Percentiles rank a stretch among this genome's conserved stretches.
These are phyloP conservation scores for Plumapathes pennacea DNA, from an alignment of 92 coral and sea anemone genomes.

Conservation along the genomic window DNA sequence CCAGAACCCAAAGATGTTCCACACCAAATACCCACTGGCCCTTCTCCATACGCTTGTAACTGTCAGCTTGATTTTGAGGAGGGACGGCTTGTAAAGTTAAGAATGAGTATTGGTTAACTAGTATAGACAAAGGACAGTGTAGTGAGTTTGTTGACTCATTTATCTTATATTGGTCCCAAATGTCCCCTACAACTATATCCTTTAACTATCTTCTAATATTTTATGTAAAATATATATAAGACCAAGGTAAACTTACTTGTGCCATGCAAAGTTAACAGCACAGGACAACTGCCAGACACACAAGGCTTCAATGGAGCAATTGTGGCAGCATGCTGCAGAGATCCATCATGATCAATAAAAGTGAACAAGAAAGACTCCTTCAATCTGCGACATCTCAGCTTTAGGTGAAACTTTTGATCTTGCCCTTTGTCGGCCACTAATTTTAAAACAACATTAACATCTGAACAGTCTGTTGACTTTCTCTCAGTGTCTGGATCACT, in stretches of 20 bases:
- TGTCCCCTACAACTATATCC: too few relatives aligned
- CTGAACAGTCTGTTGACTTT: constrained; percentile 3
- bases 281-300: constrained; percentile 66
- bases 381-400: constrained; percentile 70
- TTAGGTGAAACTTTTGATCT: constrained; percentile 49
- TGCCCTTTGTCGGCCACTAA: constrained; percentile 55
- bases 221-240: too few relatives aligned
- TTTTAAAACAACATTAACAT: constrained; percentile 41
- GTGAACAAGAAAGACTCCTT: constrained; percentile 89
- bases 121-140: too few relatives aligned
- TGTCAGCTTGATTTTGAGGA: constrained; percentile 97
- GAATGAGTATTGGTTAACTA: too few relatives aligned
- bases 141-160: too few relatives aligned
- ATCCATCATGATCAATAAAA: constrained; percentile 93
- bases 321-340: constrained; percentile 94
- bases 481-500: constrained; percentile 9
- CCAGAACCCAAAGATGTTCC: constrained; percentile 88
- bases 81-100: constrained; percentile 58
- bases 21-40: constrained; percentile 93
- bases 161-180: too few relatives aligned
- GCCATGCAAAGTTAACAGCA: constrained; percentile 88
- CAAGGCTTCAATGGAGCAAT: constrained; percentile 73
- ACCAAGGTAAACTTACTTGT: too few relatives aligned
- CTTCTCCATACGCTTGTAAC: constrained; percentile 92
- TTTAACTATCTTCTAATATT: too few relatives aligned